Evolutionary conservation across 1,140 invertebrate genomes (phyloP).

Genomic region (Leguminivora glycinivorella): DNA sequence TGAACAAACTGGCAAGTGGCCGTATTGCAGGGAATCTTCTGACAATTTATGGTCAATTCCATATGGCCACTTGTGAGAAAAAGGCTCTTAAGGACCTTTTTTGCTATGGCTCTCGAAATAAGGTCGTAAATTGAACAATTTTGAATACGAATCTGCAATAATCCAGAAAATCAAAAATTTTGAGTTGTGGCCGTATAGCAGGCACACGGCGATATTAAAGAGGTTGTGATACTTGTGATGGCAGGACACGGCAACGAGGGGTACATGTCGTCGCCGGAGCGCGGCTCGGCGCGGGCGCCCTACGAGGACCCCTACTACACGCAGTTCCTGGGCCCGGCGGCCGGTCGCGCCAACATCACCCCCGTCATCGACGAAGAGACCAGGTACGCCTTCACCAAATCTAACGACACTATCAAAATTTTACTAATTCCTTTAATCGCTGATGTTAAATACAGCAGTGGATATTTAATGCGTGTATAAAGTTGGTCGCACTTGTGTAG

Average conservation of each 20-base stretch:
- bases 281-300: conserved; percentile 82
- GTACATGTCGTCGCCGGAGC: conserved; percentile 93
- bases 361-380: conserved; percentile 95
- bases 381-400: conserved; percentile 79
- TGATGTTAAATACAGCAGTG: neutral
- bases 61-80: too few species aligned
- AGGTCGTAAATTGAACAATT: too few species aligned
- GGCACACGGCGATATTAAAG: neutral
- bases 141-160: too few species aligned
- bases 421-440: neutral
- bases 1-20: too few species aligned
- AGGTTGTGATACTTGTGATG: neutral
- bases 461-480: neutral
- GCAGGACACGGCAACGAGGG: conserved; percentile 83
- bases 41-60: too few species aligned
- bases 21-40: too few species aligned
- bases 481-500: conserved; percentile 67
- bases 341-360: conserved; percentile 85
- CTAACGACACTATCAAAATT: neutral
- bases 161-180: too few species aligned
- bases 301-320: conserved; percentile 94
- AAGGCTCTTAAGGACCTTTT: too few species aligned
- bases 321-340: conserved; percentile 82
- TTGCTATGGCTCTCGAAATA: too few species aligned
- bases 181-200: too few species aligned